These are phyloP conservation scores for Chloropsis hardwickii DNA, from an alignment of 2,113 vertebrate genomes.

Conservation along the genomic window DNA sequence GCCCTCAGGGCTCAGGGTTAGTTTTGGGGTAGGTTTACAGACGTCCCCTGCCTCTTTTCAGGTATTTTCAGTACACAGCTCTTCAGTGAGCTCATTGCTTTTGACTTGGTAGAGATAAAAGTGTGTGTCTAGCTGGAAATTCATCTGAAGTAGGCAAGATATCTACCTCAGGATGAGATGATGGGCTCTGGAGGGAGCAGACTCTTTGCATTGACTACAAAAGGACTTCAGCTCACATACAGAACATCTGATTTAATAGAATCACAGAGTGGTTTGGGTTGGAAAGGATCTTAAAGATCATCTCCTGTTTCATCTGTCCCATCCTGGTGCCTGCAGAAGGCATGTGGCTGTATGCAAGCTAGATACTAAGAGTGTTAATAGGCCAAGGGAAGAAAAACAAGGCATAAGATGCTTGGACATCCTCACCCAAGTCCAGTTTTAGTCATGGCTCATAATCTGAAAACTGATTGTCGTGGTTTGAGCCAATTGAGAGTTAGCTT, in stretches of 20 bases:
- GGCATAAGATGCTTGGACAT: background rate
- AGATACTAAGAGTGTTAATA: background rate
- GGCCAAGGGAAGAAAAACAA: background rate
- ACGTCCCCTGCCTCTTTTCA: background rate
- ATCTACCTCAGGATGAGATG: background rate
- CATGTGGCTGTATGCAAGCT: background rate
- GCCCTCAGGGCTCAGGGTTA: background rate
- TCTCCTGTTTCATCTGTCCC: background rate
- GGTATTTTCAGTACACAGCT: background rate
- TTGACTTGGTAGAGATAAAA: background rate
- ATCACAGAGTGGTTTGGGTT: background rate
- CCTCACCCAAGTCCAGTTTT: background rate
- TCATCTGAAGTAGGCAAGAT: background rate
- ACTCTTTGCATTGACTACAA: background rate
- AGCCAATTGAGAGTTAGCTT: no score
- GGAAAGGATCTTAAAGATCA: background rate
- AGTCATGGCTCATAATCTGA: background rate
- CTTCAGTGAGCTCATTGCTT: background rate
- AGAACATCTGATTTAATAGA: background rate
- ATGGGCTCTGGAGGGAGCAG: background rate
- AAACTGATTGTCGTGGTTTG: no score
- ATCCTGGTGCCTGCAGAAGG: background rate
- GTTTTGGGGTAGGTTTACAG: background rate
- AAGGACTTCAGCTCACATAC: fast-evolving
- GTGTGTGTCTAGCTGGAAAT: background rate